phyloP scores from a whole-genome alignment of 2,113 vertebrate species.

The Paedocypris sp. region DNA sequence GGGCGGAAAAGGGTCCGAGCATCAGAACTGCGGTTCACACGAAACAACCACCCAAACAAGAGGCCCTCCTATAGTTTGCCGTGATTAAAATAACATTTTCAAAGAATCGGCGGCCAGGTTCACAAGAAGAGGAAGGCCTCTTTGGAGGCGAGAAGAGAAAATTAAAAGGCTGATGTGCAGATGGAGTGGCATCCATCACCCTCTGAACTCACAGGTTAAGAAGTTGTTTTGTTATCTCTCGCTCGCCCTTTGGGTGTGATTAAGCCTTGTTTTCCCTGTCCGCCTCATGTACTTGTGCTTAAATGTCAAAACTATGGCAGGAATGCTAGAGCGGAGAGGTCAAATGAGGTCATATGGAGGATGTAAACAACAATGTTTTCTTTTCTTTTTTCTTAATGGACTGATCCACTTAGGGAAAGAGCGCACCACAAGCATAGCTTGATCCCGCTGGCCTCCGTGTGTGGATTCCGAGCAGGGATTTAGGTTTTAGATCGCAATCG shows the following conservation, averaged over 20 bases:
- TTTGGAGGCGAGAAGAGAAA: conserved; percentile 20
- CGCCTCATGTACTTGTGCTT: conserved; percentile 58
- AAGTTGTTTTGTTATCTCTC: conserved; percentile 53
- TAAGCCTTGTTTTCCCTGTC: conserved; percentile 57
- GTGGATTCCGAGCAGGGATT: conserved; percentile 50
- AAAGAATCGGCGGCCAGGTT: not conserved
- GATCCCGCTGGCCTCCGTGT: conserved; percentile 50
- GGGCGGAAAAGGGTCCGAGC: not conserved
- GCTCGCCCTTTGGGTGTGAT: conserved; percentile 59
- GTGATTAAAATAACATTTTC: conserved; percentile 7
- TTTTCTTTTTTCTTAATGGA: conserved; percentile 56
- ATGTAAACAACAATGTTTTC: conserved; percentile 71
- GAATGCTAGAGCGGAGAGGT: conserved; percentile 58
- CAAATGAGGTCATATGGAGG: conserved; percentile 56
- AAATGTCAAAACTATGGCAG: conserved; percentile 66
- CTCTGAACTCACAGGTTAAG: conserved; percentile 45
- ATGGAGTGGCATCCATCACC: conserved; percentile 31
- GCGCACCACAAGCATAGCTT: conserved; percentile 33
- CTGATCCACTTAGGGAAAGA: conserved; percentile 53
- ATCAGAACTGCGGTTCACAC: not conserved
- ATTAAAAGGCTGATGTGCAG: conserved; percentile 33
- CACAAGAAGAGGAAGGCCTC: not conserved
- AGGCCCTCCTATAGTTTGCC: conserved; percentile 31
- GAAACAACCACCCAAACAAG: not conserved
- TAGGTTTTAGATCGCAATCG: conserved; percentile 58